Percentiles rank a stretch among this genome's conserved stretches.
These are phyloP conservation scores for Agonopterix heracliana DNA, from an alignment of 2,888 invertebrate genomes.

Conservation along the genomic window DNA sequence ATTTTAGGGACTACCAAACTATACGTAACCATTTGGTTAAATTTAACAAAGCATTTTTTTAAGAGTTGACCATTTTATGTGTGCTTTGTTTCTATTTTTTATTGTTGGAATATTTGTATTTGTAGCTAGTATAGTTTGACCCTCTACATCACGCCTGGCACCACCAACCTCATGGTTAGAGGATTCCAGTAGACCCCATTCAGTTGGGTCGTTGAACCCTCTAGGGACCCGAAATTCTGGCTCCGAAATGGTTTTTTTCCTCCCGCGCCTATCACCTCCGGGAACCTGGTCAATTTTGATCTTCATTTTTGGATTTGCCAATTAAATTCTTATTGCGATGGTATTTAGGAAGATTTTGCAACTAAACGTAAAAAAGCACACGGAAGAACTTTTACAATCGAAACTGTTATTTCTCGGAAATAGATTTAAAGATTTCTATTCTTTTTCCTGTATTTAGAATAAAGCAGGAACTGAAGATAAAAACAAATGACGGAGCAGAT, in stretches of 20 bases:
- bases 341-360: background rate
- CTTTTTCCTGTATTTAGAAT: too few species aligned
- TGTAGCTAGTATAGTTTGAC: too few species aligned
- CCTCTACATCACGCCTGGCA: background rate
- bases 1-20: too few species aligned
- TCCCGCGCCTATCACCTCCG: slow-evolving; percentile 52
- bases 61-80: background rate
- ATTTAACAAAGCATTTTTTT: background rate
- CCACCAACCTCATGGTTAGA: slow-evolving; percentile 45
- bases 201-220: slow-evolving; percentile 36
- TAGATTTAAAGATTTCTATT: too few species aligned
- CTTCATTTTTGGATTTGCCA: background rate
- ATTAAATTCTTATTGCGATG: too few species aligned
- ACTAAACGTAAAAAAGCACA: too few species aligned
- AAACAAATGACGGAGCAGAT: too few species aligned
- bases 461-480: too few species aligned
- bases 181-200: slow-evolving; percentile 44
- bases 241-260: slow-evolving; percentile 44
- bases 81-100: too few species aligned
- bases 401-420: too few species aligned
- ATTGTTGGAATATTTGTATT: too few species aligned
- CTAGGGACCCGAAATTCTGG: slow-evolving; percentile 34
- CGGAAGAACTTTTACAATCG: too few species aligned
- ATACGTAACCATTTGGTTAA: background rate
- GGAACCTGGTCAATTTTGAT: slow-evolving; percentile 25